phyloP scores from a whole-genome alignment of 2,888 invertebrate species.

The Sepiola atlantica region DNA sequence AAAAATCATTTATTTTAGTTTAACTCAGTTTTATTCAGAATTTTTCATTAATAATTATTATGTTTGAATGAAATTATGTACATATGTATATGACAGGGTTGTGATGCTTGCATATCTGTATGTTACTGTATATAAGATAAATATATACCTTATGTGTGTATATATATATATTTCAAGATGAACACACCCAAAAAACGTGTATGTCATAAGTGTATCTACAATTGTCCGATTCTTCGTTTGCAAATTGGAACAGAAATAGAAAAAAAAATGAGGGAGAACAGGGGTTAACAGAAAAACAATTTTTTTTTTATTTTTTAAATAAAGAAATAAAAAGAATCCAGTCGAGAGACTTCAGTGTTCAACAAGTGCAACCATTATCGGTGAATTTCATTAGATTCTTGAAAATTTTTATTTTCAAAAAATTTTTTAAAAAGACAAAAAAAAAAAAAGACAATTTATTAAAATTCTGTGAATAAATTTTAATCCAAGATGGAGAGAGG shows the following conservation, averaged over 20 bases:
- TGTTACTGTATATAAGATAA: background rate
- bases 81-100: conserved; percentile 32
- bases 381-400: background rate
- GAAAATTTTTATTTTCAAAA: background rate
- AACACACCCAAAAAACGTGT: conserved; percentile 22
- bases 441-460: background rate
- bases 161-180: background rate
- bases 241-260: conserved; percentile 14
- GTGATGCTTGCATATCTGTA: background rate
- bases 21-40: conserved; percentile 32
- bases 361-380: background rate
- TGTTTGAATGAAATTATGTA: conserved; percentile 32
- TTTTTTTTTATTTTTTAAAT: too few species aligned
- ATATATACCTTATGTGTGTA: background rate
- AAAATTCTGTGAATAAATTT: background rate
- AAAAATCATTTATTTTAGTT: background rate
- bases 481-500: background rate
- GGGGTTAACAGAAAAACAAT: background rate
- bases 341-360: background rate
- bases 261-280: background rate
- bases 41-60: conserved; percentile 16
- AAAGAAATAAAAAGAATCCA: background rate
- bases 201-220: conserved; percentile 23
- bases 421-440: background rate
- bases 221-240: conserved; percentile 16